Evolutionary conservation across 2,888 invertebrate genomes (phyloP), one percentile per base, ranked within the genome.

Genomic region (Epicampocera succincta): DNA sequence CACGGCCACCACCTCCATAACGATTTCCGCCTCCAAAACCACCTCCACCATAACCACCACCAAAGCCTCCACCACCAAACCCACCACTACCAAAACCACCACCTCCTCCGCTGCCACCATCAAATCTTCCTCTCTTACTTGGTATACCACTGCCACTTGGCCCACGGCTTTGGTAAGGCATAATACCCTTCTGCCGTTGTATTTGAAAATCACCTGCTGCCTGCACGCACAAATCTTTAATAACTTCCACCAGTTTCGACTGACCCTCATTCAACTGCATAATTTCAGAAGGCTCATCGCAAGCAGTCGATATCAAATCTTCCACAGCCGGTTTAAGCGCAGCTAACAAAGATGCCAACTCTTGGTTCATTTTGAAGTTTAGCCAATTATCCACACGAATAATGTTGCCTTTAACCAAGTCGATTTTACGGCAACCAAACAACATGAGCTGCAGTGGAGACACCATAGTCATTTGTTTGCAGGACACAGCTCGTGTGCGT

Each of bases 401-500:
- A 25, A 95, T 91, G 72, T 96, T 95, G 1, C 95, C 92, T 19
- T 87, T 71, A 87, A 94, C 87, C 6, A 88, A 80, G 80, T 90
- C 90, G 19, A 91, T 85, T 91, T 96, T 97, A 60, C 97, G 93
- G n/a, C 95, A 95, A 0, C 97, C 99, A 90, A 99, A 99, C 46
- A 99, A 92, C 84, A 99, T 90, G 50, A 99, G 92, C 89, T 99
- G 98, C 82, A 99, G 91, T 0, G 99, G 98, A 0, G 98, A 94
- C 6, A 99, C 96, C 97, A 98, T 98, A 1, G 97, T 96, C 94
- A 97, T 94, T 92, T 98, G 98, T 89, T 99, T 99, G 91, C 99
- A 99, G 13, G 97, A 96, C 63, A 99, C 97, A 0, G 98, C 98
- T 71, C 97, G 93, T 0, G 99, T 98, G 71, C 99, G 94, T 73